Conservation (phyloP, 1,140 invertebrate species). For the Ruditapes philippinarum region DNA sequence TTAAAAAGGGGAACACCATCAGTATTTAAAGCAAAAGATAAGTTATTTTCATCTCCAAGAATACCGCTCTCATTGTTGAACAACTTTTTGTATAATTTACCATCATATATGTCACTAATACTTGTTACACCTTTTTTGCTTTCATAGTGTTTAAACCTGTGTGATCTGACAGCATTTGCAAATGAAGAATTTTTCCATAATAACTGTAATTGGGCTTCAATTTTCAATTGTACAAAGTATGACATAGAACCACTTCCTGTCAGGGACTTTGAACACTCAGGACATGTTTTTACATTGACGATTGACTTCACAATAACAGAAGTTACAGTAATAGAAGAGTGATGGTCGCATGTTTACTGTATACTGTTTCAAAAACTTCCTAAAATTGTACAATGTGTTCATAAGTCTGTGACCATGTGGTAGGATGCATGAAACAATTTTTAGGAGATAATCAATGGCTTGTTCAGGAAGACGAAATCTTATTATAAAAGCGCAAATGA, state of each 20-base stretch:
- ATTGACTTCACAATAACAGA: conserved; percentile 31
- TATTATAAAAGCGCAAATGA: conserved; percentile 24
- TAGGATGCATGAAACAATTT: not conserved
- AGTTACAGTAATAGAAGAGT: conserved; percentile 22
- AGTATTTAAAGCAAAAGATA: conserved; percentile 9
- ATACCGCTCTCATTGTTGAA: not conserved
- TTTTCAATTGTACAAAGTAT: conserved; percentile 25
- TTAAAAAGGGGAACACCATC: conserved; percentile 29
- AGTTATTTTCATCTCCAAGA: not conserved
- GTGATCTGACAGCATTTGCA: conserved; percentile 13
- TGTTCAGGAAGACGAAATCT: not conserved
- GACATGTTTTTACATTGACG: conserved; percentile 18
- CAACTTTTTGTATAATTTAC: not conserved
- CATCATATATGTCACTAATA: conserved; percentile 35
- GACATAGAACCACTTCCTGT: not conserved
- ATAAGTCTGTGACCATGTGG: conserved; percentile 17
- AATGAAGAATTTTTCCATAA: conserved; percentile 18
- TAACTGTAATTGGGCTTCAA: not conserved
- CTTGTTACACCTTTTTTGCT: not conserved
- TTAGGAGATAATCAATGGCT: not conserved
- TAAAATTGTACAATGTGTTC: too few relatives aligned
- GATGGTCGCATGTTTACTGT: not conserved
- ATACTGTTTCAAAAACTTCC: conserved; percentile 15
- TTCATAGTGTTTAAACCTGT: conserved; percentile 33
- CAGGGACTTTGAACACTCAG: not conserved